A percentile compares a stretch with the other conserved stretches of the same genome.
Conservation (phyloP, 2,797 vertebrate species). For the Poeciliopsis turneri region DNA sequence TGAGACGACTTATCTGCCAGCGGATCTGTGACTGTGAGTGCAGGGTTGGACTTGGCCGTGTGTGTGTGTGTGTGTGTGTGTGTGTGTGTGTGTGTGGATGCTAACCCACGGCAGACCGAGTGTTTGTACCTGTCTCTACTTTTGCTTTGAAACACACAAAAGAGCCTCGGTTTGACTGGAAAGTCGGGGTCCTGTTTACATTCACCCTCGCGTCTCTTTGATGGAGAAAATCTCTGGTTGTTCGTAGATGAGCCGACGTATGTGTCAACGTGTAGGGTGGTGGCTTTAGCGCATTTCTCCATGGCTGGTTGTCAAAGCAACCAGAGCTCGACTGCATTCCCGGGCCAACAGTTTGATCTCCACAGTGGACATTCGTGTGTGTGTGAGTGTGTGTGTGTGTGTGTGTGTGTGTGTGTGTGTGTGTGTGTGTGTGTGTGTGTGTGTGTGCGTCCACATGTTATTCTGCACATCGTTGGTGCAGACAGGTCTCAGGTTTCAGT, state of each 20-base stretch:
- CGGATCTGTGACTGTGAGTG: conserved; percentile 99
- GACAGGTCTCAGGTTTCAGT: conserved; percentile 40
- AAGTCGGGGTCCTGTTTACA: conserved; percentile 7
- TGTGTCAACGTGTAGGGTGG: conserved; percentile 67
- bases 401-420: conserved; percentile 3
- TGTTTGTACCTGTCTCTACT: conserved; percentile 11
- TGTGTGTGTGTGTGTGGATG: conserved; percentile 12
- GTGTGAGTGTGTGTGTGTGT: conserved; percentile 8
- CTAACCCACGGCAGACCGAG: neutral
- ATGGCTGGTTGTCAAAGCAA: conserved; percentile 63
- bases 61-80: neutral
- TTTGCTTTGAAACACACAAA: conserved; percentile 18
- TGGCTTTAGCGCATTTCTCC: conserved; percentile 72
- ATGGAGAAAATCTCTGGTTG: conserved; percentile 4
- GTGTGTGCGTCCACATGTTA: conserved; percentile 5
- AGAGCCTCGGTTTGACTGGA: neutral
- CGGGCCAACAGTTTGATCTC: conserved; percentile 55
- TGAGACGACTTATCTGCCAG: conserved; percentile 98
- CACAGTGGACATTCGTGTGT: conserved; percentile 12
- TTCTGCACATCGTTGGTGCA: conserved; percentile 23
- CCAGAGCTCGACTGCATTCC: conserved; percentile 49
- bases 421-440: conserved; percentile 9
- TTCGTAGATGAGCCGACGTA: conserved; percentile 44
- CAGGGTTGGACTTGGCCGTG: conserved; percentile 73
- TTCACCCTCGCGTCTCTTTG: conserved; percentile 9